These are phyloP conservation scores for Liasis olivaceus DNA, from an alignment of 2,797 vertebrate species.

Conservation along the genomic window DNA sequence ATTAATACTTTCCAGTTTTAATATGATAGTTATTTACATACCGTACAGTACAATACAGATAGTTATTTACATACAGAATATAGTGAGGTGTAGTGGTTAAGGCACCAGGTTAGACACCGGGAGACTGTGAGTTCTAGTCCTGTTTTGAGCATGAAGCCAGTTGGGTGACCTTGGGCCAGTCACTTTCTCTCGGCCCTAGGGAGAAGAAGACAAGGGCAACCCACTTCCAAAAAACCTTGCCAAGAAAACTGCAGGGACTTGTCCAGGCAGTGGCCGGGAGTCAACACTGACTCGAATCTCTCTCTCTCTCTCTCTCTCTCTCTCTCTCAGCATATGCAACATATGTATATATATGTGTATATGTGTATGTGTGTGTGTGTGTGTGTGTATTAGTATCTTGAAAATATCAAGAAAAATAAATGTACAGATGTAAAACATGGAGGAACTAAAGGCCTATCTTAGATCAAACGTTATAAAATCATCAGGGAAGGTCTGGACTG, in stretches of 20 bases:
- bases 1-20: background rate
- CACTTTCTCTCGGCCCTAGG: background rate
- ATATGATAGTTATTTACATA: background rate
- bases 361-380: too few species aligned
- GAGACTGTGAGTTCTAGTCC: background rate
- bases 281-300: background rate
- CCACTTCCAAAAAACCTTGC: background rate
- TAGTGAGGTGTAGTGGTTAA: background rate
- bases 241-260: background rate
- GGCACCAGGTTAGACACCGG: background rate
- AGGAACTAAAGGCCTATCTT: background rate
- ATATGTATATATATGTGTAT: too few species aligned
- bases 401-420: background rate
- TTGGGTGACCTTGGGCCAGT: background rate
- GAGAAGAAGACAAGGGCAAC: background rate
- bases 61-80: too few species aligned
- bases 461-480: background rate
- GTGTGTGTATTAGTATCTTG: background rate
- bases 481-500: background rate
- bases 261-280: background rate
- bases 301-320: too few species aligned
- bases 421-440: background rate
- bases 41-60: too few species aligned
- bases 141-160: background rate
- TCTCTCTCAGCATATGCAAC: too few species aligned